phyloP scores from a whole-genome alignment of 2,113 vertebrate genomes.

The Cairina moschata region DNA sequence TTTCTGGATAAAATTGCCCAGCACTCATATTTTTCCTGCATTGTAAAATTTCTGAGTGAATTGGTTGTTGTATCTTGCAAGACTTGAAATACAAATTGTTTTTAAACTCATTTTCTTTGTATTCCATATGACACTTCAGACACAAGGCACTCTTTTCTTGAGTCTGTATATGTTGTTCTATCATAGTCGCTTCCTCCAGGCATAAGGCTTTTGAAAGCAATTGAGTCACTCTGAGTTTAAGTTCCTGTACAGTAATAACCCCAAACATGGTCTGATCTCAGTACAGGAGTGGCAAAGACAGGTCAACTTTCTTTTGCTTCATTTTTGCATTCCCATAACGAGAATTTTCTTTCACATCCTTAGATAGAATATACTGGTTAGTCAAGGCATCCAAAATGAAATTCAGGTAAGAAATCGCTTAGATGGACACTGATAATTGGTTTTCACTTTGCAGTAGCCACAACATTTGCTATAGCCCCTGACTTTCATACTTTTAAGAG shows the following conservation, averaged over 20 bases:
- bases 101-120: not conserved
- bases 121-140: not conserved
- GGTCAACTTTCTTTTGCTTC: not conserved
- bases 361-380: not conserved
- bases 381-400: not conserved
- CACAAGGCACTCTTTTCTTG: not conserved
- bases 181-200: not conserved
- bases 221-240: not conserved
- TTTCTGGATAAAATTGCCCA: not conserved
- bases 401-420: not conserved
- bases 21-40: not conserved
- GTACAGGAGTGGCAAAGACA: not conserved
- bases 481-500: not conserved
- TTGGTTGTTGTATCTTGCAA: not conserved
- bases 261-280: not conserved
- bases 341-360: not conserved
- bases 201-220: not conserved
- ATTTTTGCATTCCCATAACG: not conserved
- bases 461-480: not conserved
- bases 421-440: not conserved
- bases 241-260: not conserved
- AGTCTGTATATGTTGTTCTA: accelerated
- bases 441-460: not conserved
- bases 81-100: not conserved
- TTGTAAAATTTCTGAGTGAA: not conserved